phyloP scores from a whole-genome alignment of 2,113 vertebrate species.

The Mixornis gularis region DNA sequence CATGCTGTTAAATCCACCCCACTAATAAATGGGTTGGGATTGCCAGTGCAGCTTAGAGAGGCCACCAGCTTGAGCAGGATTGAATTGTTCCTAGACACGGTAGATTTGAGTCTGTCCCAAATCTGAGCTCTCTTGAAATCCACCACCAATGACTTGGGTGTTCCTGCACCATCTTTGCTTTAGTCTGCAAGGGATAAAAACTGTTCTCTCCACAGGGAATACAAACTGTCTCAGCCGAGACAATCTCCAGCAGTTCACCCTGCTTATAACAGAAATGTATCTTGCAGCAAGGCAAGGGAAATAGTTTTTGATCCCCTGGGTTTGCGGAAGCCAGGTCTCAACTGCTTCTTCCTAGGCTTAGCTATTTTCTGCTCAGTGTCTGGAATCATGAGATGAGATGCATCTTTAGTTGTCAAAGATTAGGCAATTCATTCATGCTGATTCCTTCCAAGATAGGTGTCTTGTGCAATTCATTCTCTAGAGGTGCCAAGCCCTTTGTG shows the following conservation, averaged over 20 bases:
- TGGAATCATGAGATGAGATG: not conserved
- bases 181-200: not conserved
- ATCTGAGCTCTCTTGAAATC: not conserved
- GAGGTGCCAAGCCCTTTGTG: not conserved
- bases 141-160: rapidly evolving
- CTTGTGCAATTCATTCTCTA: not conserved
- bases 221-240: not conserved
- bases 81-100: not conserved
- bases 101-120: not conserved
- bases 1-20: not conserved
- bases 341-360: not conserved
- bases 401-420: not conserved
- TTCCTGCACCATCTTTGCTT: not conserved
- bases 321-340: not conserved
- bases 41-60: not conserved
- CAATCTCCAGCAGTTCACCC: not conserved
- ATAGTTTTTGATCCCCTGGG: not conserved
- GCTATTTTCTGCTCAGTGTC: not conserved
- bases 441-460: not conserved
- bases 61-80: not conserved
- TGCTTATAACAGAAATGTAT: not conserved
- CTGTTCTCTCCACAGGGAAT: not conserved
- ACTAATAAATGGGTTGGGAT: not conserved
- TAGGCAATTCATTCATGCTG: not conserved
- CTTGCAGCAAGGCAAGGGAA: not conserved